Conservation (phyloP, 1,140 invertebrate species). For the Reticulitermes speratus region DNA sequence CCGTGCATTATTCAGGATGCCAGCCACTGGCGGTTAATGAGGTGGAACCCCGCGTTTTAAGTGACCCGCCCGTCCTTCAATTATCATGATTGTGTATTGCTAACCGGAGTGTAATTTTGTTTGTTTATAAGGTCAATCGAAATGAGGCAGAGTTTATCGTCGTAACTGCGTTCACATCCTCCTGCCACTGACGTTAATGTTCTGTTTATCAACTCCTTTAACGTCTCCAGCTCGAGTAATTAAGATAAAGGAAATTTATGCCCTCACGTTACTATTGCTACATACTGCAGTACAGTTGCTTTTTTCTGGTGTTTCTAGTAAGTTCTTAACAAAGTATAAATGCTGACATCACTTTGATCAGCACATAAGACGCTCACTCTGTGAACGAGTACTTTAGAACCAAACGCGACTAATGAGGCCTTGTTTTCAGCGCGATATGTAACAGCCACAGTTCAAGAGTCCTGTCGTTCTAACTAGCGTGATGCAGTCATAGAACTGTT, state of each 20-base stretch:
- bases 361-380: too few relatives aligned
- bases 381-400: too few relatives aligned
- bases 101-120: background rate
- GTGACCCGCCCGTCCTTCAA: background rate
- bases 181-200: background rate
- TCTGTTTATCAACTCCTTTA: background rate
- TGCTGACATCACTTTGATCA: background rate
- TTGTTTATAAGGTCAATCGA: slow-evolving; percentile 7
- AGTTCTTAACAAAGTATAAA: background rate
- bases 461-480: too few relatives aligned
- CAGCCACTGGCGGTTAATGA: background rate
- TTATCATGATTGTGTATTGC: background rate
- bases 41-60: background rate
- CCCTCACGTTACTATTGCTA: background rate
- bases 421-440: too few relatives aligned
- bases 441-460: too few relatives aligned
- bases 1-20: background rate
- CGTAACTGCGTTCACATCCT: background rate
- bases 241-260: slow-evolving; percentile 18
- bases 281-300: background rate
- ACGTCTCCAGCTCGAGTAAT: background rate
- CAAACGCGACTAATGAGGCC: too few relatives aligned
- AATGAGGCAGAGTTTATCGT: slow-evolving; percentile 2
- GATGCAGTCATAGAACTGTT: too few relatives aligned
- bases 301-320: background rate